Conservation (phyloP, 1,140 invertebrate genomes). For the Brevipalpus yothersi region DNA sequence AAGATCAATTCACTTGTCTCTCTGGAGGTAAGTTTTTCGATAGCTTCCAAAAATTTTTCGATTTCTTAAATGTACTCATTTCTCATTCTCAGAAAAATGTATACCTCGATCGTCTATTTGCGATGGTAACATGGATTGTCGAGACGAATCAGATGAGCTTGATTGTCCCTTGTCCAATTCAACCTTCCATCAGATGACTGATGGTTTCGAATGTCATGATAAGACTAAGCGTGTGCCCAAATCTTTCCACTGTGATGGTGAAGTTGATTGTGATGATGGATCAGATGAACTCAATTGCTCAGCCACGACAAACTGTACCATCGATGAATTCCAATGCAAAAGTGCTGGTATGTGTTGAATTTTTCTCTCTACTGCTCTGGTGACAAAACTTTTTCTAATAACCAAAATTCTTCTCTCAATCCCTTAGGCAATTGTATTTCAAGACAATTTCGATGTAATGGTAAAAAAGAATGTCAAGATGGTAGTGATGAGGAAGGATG, state of each 20-base stretch:
- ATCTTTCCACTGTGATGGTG: background rate
- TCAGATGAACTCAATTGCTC: constrained; percentile 16
- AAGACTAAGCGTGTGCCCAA: background rate
- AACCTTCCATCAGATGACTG: background rate
- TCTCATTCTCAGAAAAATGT: constrained; percentile 16
- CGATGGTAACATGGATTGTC: constrained; percentile 16
- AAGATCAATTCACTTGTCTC: constrained; percentile 14
- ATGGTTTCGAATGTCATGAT: background rate
- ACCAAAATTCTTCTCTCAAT: too few relatives aligned
- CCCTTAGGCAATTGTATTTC: constrained; percentile 30
- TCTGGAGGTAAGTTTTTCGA: constrained; percentile 11
- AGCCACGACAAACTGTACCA: constrained; percentile 23
- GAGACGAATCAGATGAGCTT: constrained; percentile 13
- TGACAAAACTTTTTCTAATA: too few relatives aligned
- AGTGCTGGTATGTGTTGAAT: constrained; percentile 10
- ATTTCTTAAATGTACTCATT: constrained; percentile 9
- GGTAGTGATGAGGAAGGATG: background rate
- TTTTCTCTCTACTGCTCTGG: too few relatives aligned
- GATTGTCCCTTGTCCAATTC: background rate
- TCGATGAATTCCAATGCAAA: constrained; percentile 35
- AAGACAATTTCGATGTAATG: background rate
- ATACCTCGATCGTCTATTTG: constrained; percentile 16
- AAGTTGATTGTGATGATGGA: constrained; percentile 16
- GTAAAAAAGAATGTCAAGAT: background rate
- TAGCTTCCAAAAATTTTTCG: background rate